Base-by-base conservation (phyloP, 2,113 vertebrate species). In the Seriola aureovittata region DNA sequence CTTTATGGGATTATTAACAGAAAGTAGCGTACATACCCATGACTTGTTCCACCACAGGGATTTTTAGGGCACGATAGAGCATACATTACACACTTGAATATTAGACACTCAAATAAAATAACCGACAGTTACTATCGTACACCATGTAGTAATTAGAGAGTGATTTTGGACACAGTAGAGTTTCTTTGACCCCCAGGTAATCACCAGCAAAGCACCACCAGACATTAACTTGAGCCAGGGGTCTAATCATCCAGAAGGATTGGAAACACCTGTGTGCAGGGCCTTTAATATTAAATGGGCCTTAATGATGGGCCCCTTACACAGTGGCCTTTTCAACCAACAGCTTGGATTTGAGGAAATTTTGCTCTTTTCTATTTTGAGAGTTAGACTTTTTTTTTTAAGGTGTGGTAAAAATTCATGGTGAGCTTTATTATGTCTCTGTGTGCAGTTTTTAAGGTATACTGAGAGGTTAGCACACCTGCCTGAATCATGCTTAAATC, bases 141-240 rank as follows among this genome's bases (percentile, higher is more conserved):
- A 57, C 19, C 21, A 55, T 23, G 14, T 29, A 58, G 55, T 58
- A 58, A 29, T 58, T 58, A 58, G 1, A 0, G 55, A 29, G 55
- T 58, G 55, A 59, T 74, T 67, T 50, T 48, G 21, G 13, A 55
- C 50, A 8, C 34, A 46, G 23, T 32, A 42, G 71, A 65, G 48
- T 79, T 75, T 40, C 11, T 46, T 77, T 71, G 38, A 70, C 32
- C 48, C 29, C 44, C 46, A 54, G 59, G 34, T 62, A 62, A 62
- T 36, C 8, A 8, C 32, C 32, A 62, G n/a, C n/a, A 25, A 13
- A 12, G 42, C 65, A 5, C 8, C 29, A 16, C 11, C 63, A 59
- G 12, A 67, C 74, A 66, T 66, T 36, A 79, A n/a, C 21, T 44
- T n/a, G 57, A 70, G 42, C 77, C 71, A 19, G 48, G 44, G 36